phyloP scores from a whole-genome alignment of 2,113 vertebrate genomes.

The human region GRCh38 chr4:167260501-167261000 shows the following conservation, averaged over 20 bases:
- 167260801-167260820: neutral
- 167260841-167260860: neutral
- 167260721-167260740: neutral
- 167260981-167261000: neutral
- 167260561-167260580: neutral
- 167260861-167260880: neutral
- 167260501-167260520: neutral
- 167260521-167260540: neutral
- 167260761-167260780: neutral
- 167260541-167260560: neutral
- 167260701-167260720: neutral
- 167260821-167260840: neutral
- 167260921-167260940: neutral
- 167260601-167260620: neutral
- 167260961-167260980: neutral
- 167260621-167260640: neutral
- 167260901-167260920: neutral
- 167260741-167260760: neutral
- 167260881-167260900: neutral
- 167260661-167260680: neutral
- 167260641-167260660: neutral
- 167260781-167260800: neutral
- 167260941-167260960: neutral
- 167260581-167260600: neutral
- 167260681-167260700: neutral